phyloP scores from a whole-genome alignment of 1,140 invertebrate genomes.

The Ceratosolen solmsi region DNA sequence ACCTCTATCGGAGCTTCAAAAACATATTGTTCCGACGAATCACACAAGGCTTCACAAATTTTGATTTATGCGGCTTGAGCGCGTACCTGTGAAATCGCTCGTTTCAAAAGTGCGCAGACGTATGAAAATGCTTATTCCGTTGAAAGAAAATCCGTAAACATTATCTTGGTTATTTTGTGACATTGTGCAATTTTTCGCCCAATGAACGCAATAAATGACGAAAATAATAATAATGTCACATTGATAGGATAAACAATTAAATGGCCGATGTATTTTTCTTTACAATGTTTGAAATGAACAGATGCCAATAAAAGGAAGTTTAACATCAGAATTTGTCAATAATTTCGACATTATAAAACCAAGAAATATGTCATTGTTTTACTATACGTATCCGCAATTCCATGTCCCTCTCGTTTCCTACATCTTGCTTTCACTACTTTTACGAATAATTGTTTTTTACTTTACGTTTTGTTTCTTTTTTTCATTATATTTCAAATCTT shows the following conservation, averaged over 20 bases:
- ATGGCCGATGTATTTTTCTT: not conserved
- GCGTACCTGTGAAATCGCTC: conserved; percentile 42
- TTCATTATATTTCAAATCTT: too few relatives aligned
- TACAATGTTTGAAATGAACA: too few relatives aligned
- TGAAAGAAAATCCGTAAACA: not conserved
- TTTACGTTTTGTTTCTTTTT: too few relatives aligned
- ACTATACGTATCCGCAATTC: too few relatives aligned
- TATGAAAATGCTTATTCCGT: not conserved
- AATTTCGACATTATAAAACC: too few relatives aligned
- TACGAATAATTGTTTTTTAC: too few relatives aligned
- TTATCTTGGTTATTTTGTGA: not conserved
- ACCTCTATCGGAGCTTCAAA: conserved; percentile 10
- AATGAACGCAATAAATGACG: not conserved
- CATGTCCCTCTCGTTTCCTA: too few relatives aligned
- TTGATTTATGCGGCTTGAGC: conserved; percentile 45
- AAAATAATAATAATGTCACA: not conserved
- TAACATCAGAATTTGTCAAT: too few relatives aligned
- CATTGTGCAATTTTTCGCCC: not conserved
- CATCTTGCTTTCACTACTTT: too few relatives aligned
- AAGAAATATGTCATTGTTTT: too few relatives aligned
- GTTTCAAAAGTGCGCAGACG: not conserved
- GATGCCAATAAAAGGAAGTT: too few relatives aligned
- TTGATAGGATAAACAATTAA: not conserved
- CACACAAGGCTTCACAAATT: conserved; percentile 38
- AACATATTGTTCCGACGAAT: conserved; percentile 41